phyloP scores from a whole-genome alignment of 2,113 vertebrate species.

The Spheniscus mendiculus region DNA sequence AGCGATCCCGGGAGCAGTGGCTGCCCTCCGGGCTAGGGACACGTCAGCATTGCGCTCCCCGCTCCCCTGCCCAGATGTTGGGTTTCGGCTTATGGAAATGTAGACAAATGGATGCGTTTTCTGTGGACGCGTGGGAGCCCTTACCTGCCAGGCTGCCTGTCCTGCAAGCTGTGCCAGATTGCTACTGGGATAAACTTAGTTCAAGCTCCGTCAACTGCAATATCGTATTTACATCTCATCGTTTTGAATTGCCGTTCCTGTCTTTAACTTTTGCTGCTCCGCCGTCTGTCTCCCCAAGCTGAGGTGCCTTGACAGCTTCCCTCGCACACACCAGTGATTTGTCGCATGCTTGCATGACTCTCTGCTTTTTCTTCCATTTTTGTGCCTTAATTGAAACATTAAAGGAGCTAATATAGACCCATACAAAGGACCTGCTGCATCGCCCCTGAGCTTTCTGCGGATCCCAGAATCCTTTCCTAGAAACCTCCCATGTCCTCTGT shows the following conservation, averaged over 20 bases:
- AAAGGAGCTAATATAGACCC: neutral
- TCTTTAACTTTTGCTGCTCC: neutral
- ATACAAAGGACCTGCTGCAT: neutral
- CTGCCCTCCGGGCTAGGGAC: neutral
- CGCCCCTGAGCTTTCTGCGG: neutral
- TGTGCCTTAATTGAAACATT: neutral
- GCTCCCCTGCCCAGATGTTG: neutral
- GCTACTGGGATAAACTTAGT: neutral
- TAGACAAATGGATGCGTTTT: neutral
- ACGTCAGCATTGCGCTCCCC: rapidly evolving
- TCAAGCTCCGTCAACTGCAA: neutral
- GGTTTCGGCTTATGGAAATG: neutral
- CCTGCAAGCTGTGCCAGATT: neutral
- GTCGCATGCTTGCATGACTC: neutral
- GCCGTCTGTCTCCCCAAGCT: neutral
- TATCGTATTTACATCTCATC: neutral
- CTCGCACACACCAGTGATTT: neutral
- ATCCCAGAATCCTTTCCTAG: neutral
- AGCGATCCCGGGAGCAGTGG: rapidly evolving
- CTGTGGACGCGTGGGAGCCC: neutral
- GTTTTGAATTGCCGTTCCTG: neutral
- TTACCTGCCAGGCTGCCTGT: neutral
- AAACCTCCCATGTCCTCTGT: neutral
- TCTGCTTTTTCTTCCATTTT: neutral
- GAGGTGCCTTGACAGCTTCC: neutral